Percentiles rank a stretch among this genome's conserved stretches.
phyloP scores from a whole-genome alignment of 2,888 invertebrate genomes.

The Ophion slaviceki region DNA sequence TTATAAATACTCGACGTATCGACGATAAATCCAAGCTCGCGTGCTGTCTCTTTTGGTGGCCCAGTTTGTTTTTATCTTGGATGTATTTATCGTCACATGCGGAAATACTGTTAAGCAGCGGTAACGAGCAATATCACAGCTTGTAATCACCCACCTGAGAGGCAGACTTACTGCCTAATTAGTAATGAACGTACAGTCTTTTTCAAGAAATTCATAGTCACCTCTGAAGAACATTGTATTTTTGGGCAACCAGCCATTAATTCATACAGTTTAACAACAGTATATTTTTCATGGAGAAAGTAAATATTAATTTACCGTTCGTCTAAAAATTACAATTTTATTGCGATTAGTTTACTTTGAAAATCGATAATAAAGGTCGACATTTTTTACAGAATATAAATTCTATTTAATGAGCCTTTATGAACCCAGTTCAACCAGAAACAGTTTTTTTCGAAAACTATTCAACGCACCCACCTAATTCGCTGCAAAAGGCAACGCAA shows the following conservation, averaged over 20 bases:
- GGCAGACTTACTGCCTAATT: conserved; percentile 69
- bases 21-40: conserved; percentile 38
- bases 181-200: conserved; percentile 39
- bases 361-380: background rate
- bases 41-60: conserved; percentile 69
- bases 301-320: background rate
- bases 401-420: too few relatives aligned
- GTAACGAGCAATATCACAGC: conserved; percentile 65
- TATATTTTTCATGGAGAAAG: background rate
- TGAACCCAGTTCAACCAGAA: background rate
- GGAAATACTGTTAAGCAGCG: conserved; percentile 76
- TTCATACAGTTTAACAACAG: background rate
- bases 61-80: conserved; percentile 76
- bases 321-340: too few relatives aligned
- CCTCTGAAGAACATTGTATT: background rate
- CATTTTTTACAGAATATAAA: background rate
- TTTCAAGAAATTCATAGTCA: background rate
- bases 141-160: conserved; percentile 71
- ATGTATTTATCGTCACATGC: conserved; percentile 72
- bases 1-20: conserved; percentile 74
- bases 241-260: background rate
- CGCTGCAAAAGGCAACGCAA: too few relatives aligned
- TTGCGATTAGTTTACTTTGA: too few relatives aligned
- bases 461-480: too few relatives aligned
- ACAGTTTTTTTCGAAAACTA: background rate